Conservation (phyloP, 2,797 vertebrate species). For the Aphelocoma californica region DNA sequence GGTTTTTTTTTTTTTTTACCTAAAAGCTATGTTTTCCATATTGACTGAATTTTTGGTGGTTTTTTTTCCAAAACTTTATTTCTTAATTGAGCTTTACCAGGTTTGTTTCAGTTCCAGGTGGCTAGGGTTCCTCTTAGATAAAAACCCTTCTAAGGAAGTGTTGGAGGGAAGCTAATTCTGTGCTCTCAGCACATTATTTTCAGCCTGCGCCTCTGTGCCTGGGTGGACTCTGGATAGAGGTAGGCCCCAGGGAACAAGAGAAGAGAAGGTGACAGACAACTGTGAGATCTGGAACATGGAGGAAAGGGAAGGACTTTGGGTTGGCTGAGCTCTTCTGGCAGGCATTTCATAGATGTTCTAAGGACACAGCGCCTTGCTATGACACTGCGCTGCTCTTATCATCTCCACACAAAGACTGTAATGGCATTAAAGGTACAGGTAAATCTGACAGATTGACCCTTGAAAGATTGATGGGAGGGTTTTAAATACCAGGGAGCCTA, state of each 20-base stretch:
- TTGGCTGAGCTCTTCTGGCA: neutral
- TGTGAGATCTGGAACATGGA: neutral
- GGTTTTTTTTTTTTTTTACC: neutral
- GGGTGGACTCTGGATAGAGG: neutral
- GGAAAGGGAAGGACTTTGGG: neutral
- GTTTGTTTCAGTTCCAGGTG: neutral
- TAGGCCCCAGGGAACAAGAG: neutral
- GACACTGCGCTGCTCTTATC: neutral
- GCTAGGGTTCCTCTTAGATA: neutral
- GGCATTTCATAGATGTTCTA: neutral
- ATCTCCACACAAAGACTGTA: neutral
- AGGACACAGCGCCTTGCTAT: neutral
- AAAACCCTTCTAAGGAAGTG: neutral
- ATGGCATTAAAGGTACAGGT: neutral
- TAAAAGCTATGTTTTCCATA: neutral
- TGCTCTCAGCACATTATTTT: neutral
- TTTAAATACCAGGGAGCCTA: neutral
- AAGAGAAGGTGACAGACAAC: neutral
- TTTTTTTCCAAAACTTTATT: neutral
- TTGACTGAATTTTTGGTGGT: neutral
- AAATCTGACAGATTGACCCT: neutral
- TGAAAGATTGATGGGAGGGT: accelerated
- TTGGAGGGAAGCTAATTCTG: neutral
- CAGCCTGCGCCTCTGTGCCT: neutral
- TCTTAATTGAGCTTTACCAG: neutral